A percentile compares a stretch with the other conserved stretches of the same genome.
Evolutionary conservation across 2,113 vertebrate species (phyloP).

Genomic region (Cryptotis parvus): DNA sequence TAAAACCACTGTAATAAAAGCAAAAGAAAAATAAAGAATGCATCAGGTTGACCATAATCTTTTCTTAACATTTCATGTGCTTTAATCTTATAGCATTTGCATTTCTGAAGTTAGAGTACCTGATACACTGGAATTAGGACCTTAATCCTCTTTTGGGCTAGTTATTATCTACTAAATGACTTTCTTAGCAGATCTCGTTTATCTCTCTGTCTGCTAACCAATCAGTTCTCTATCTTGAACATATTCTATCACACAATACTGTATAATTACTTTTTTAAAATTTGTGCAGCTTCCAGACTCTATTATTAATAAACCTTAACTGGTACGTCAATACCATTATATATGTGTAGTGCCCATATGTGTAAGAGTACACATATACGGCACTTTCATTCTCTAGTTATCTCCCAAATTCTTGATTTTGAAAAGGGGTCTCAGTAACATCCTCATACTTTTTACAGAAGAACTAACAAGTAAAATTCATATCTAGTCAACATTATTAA

Average conservation of each 20-base stretch:
- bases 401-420: not conserved
- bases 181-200: conserved; percentile 73
- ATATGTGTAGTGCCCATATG: not conserved
- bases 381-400: not conserved
- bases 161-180: conserved; percentile 76
- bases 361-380: not conserved
- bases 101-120: conserved; percentile 69
- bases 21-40: too few relatives aligned
- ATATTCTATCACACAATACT: conserved; percentile 57
- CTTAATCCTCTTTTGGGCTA: conserved; percentile 56
- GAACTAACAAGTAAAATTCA: not conserved
- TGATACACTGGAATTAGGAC: conserved; percentile 29
- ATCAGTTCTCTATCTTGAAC: conserved; percentile 50
- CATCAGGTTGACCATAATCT: conserved; percentile 65
- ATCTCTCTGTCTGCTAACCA: conserved; percentile 62
- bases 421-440: not conserved
- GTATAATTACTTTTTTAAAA: conserved; percentile 9
- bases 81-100: conserved; percentile 63
- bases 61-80: conserved; percentile 51
- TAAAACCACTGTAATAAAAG: too few relatives aligned
- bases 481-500: not conserved
- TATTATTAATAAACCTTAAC: not conserved
- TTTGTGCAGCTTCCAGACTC: conserved; percentile 21
- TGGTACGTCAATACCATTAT: not conserved
- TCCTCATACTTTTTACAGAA: not conserved